Evolutionary conservation across 2,797 vertebrate genomes (phyloP).

Genomic region (Benthosema pterotum): DNA sequence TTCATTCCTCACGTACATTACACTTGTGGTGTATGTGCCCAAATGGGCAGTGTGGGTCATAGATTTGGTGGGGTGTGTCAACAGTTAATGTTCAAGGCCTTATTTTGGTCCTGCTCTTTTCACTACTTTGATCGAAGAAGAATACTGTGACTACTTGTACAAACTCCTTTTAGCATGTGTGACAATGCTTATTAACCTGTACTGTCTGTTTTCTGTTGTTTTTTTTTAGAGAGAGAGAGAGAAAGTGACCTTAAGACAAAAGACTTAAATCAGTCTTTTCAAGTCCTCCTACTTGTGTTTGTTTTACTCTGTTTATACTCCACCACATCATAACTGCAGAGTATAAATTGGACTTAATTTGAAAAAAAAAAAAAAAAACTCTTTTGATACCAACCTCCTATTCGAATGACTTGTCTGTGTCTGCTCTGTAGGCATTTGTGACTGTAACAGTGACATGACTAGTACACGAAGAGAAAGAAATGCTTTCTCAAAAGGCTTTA

Average conservation of each 20-base stretch:
- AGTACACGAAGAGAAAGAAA: constrained; percentile 32
- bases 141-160: constrained; percentile 44
- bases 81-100: constrained; percentile 42
- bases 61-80: constrained; percentile 24
- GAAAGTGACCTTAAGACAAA: constrained; percentile 73
- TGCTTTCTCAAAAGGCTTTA: constrained; percentile 36
- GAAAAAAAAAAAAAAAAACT: too few relatives aligned
- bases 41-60: constrained; percentile 38
- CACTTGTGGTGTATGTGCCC: constrained; percentile 3
- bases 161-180: constrained; percentile 29
- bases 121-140: constrained; percentile 36
- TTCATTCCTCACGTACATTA: constrained; percentile 32
- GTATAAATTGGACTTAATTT: too few relatives aligned
- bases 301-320: constrained; percentile 33
- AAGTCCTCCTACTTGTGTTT: constrained; percentile 22
- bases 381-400: constrained; percentile 46
- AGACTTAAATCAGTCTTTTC: constrained; percentile 2
- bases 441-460: constrained; percentile 35
- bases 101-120: constrained; percentile 32
- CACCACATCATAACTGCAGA: too few relatives aligned
- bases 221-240: too few relatives aligned
- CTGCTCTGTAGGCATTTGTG: constrained; percentile 39
- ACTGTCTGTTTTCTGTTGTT: constrained; percentile 35
- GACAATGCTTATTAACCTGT: constrained; percentile 28
- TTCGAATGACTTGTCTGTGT: constrained; percentile 45